Base-by-base conservation (phyloP, 2,797 vertebrate species). In the Glossophaga mutica region DNA sequence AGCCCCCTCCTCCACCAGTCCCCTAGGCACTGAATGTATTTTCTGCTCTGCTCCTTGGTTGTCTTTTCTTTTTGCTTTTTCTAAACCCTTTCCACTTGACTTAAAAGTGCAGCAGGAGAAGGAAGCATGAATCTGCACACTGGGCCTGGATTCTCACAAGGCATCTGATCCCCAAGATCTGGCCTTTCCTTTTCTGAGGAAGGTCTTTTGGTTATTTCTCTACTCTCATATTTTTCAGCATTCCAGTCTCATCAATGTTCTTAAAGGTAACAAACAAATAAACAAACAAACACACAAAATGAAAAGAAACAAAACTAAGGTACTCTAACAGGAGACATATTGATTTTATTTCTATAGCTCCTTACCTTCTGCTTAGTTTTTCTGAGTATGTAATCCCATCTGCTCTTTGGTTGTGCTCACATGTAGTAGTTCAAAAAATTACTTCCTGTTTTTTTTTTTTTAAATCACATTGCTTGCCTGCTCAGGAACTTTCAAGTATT, bases 1-100 rank as follows among this genome's bases (percentile, higher is more conserved):
- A 67, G 7, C 5, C n/a, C 37, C 6, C 34, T 5, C 10, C 59
- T 7, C 19, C 6, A 2, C 24, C 86, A 91, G 6, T 79, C 46
- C 70, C 79, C 59, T 97, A 95, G 83, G 91, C 81, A 90, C 15
- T 71, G 59, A 92, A 92, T 96, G 84, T 76, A 92, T 55, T 87
- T 87, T n/a, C 0, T 0, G 71, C n/a, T 94, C 85, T 57, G 11
- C 21, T 91, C 39, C 57, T 81, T 89, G 44, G 44, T 82, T 95
- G 71, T 76, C 42, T 16, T 90, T 55, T 82, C 4, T 32, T 87
- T 59, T 67, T 96, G 90, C 6, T 91, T 81, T n/a, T 71, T 92
- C 3, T 50, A 90, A 95, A 92, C 12, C 44, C 76, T 83, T 12
- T 29, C 39, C 21, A 22, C 15, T 83, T 37, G 50, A 90, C 37